Base-by-base conservation (phyloP, 53 echinoderm and acorn worm species). In the Paracentrotus lividus region DNA sequence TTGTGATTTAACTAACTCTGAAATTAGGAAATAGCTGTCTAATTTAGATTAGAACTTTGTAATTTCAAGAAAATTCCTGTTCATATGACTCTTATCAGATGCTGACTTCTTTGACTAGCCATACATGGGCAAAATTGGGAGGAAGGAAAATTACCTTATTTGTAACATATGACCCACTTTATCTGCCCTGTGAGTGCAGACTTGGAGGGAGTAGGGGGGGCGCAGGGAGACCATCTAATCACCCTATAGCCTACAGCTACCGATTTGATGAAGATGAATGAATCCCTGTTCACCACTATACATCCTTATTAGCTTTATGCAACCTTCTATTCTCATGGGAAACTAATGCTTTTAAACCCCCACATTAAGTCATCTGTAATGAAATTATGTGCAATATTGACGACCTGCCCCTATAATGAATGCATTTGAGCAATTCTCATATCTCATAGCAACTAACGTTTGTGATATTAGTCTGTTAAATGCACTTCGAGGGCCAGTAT, bases 321-420 rank as follows among this genome's bases (percentile, higher is more conserved):
- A 81, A 81, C 45, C 81, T 47, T 76, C 5, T 76, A 40, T 42
- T 40, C 16, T 38, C 42, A 38, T 40, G 38, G 76, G 76, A 40
- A 76, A 76, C 76, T 42, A 5, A 7, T 26, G 0, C 86, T 32
- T 20, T 1, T 55, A 86, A 86, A 36, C 85, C 56, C 85, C 8
- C 38, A 53, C 52, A 24, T 7, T 10, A 10, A 81, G 49, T 81
- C n/a, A n/a, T 10, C 45, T n/a, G 81, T 81, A 86, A 86, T 86
- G 86, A 86, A 53, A 86, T 86, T 86, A 86, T 36, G 86, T 56
- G 86, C 54, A 86, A 56, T 34, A 53, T 86, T 53, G 33, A 56
- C 56, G 36, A 86, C 86, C 86, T 86, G 56, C 33, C 53, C 81
- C 47, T 8, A 36, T 86, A 86, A 86, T 86, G 33, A 54, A 86